Evolutionary conservation across 2,113 vertebrate species (phyloP), one percentile per base, ranked within the genome.

Genomic region (Pao palembangensis): DNA sequence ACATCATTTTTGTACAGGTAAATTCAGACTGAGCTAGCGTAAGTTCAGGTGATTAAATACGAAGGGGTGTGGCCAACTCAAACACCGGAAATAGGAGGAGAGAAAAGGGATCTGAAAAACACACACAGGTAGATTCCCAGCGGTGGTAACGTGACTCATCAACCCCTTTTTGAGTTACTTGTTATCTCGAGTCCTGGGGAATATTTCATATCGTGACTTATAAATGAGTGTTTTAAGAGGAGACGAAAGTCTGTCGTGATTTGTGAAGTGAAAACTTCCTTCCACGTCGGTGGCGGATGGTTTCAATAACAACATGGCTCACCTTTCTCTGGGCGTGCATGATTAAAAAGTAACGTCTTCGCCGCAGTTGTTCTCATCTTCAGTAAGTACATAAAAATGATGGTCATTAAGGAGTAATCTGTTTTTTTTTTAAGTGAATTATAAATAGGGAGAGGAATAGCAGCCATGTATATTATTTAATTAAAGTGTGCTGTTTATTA

Each of bases 51-150:
- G 11, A 51, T 43, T 67, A 76, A 67, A 79, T 59, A 19, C 73
- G 59, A 66, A 76, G 76, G 8, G 85, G 82, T 12, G 85, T 83
- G 85, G 81, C 20, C 62, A 57, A 11, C 0, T 3, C 28, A 23
- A 34, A 17, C 18, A 28, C 28, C 6, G 28, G 6, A 17, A 48
- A 61, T 64, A 41, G 80, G 74, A 14, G 78, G 76, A 31, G 70
- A 17, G 1, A 17, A 47, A 15, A 8, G 46, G 2, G 5, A 34
- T 17, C 23, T 0, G 61, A 14, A 61, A 61, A 50, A 49, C 49
- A 34, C 47, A 47, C 44, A 18, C 83, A 85, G 79, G 81, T 79
- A 61, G 41, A 38, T 31, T 31, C 2, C 38, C 3, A 3, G 15
- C 12, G 43, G 4, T 19, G 62, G 18, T 38, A 19, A 10, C 6